Base-by-base conservation (phyloP, 2,888 invertebrate species). In the Dolomedes plantarius region DNA sequence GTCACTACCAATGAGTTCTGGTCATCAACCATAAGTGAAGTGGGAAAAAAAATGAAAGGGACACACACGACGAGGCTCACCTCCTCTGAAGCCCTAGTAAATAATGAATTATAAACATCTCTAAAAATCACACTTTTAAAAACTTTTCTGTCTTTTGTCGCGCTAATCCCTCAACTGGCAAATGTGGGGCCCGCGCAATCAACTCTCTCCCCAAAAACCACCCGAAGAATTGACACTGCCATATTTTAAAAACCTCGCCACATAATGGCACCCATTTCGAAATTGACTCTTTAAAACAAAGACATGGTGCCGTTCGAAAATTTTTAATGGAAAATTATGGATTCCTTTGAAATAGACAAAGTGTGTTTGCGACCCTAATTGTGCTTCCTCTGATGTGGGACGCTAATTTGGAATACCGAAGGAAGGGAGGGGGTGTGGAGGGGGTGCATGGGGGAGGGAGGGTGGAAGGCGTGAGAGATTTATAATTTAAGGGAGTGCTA, bases 291-390 rank as follows among this genome's bases (percentile, higher is more conserved):
- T 28, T 41, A 32, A 64, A 73, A 72, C 76, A 83, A 83, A 77
- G 68, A 68, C 67, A 68, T 72, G 41, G 36, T 46, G 46, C 46
- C 46, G 56, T 56, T 23, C 50, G 73, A 36, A 75, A 83, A 83
- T 83, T 83, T 83, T 83, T 83, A 83, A 83, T 83, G 83, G 83
- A 76, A 83, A 83, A 83, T 83, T 83, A 83, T 76, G 83, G 76
- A 71, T 77, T 64, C 67, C 56, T 31, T 13, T 81, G 74, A 79
- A 79, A 71, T 79, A 79, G 81, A 81, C 74, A 81, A 74, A 81
- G 81, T 74, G 56, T 23, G 23, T 29, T 75, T 39, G 19, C 19
- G 50, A 36, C 41, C 77, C 71, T 76, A 76, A 82, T 77, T 83
- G 76, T 67, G 29, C 64, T 31, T 46, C 39, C 32, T 65, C 19